These are phyloP conservation scores for Alviniconcha strummeri DNA, from an alignment of 2,888 invertebrate species.

Conservation along the genomic window DNA sequence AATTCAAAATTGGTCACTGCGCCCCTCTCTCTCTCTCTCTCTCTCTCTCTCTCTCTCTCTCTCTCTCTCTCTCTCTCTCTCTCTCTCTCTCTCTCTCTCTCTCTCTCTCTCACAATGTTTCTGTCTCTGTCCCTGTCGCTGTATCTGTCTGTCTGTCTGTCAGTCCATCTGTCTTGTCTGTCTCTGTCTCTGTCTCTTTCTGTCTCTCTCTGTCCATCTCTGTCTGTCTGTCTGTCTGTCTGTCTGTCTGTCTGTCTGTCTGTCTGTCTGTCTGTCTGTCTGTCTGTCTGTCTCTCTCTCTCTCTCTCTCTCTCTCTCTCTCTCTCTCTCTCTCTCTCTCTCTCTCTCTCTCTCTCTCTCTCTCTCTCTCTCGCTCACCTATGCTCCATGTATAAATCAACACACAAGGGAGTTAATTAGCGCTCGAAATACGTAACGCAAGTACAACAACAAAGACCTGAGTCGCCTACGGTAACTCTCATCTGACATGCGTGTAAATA, in stretches of 20 bases:
- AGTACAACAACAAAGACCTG: no score
- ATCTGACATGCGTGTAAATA: no score
- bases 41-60: constrained; percentile 7
- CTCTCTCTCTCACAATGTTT: background rate
- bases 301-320: background rate
- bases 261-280: background rate
- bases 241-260: background rate
- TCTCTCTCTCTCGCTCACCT: background rate
- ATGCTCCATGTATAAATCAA: background rate
- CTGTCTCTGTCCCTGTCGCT: background rate
- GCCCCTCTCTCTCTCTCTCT: background rate
- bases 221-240: background rate
- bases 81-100: background rate
- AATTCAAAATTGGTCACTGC: no score
- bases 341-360: background rate
- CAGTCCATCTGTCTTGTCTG: background rate
- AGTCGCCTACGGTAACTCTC: no score
- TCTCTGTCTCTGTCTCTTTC: background rate
- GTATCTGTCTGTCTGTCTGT: background rate
- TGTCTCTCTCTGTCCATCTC: background rate
- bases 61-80: background rate
- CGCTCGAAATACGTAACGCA: no score
- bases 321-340: background rate
- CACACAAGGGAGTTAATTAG: no score
- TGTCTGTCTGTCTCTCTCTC: background rate